Conservation (phyloP, 1,140 invertebrate genomes). For the Limonius californicus region DNA sequence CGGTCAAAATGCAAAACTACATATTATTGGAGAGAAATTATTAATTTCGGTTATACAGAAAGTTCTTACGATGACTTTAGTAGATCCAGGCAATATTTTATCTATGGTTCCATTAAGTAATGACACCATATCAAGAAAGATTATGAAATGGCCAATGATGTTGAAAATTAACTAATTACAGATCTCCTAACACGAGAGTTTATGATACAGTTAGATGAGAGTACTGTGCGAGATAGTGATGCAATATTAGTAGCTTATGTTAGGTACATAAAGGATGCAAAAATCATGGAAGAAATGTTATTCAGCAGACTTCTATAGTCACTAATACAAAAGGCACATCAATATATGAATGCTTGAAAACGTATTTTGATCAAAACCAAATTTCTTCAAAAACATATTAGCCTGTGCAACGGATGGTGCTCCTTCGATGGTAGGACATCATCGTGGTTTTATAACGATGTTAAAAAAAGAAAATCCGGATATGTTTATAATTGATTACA, state of each 20-base stretch:
- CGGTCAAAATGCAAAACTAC: background rate
- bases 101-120: background rate
- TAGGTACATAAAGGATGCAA: too few species aligned
- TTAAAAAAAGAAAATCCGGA: slow-evolving; percentile 3
- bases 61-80: background rate
- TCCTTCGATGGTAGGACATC: slow-evolving; percentile 18
- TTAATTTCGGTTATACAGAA: background rate
- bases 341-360: background rate
- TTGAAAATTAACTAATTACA: background rate
- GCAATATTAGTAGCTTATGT: background rate
- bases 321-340: too few species aligned
- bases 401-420: slow-evolving; percentile 20
- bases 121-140: background rate
- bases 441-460: slow-evolving; percentile 20
- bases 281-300: too few species aligned
- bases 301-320: background rate
- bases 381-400: background rate
- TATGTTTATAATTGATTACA: background rate
- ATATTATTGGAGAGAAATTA: background rate
- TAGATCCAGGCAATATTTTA: too few species aligned
- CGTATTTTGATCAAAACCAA: background rate
- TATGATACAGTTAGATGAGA: too few species aligned
- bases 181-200: too few species aligned
- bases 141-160: background rate
- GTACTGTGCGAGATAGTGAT: too few species aligned